Evolutionary conservation across 2,113 vertebrate species (phyloP), one percentile per base, ranked within the genome.

Genomic region (Callorhinus ursinus): DNA sequence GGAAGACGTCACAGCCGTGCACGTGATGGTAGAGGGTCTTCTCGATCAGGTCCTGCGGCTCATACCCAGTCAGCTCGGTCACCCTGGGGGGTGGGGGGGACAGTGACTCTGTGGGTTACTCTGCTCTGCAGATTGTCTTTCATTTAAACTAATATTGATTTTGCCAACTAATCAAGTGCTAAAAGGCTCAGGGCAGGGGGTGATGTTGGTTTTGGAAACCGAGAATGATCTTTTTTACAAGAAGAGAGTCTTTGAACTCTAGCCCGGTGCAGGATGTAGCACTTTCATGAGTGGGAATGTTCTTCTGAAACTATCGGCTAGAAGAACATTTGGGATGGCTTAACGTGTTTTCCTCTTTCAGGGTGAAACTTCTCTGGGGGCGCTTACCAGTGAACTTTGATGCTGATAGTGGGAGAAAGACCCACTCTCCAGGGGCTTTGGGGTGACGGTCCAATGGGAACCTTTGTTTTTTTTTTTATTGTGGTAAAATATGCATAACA

Each of bases 11-110:
- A 7, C 99, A 99, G 97, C 99, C 99, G 0, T 99, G 99, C 72
- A 99, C 99, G 0, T 99, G 99, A 87, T 99, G 99, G 98, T 99
- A 99, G 6, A 99, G 99, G 0, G 99, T 99, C 99, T 99, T 99
- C 98, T 99, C 99, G 36, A 99, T 99, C 97, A 99, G 98, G 95
- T 99, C 99, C 98, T 99, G 99, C 1, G 99, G 99, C 97, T 99
- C 99, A 0, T 99, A 99, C 59, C 99, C 99, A 0, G 99, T 99
- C 97, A 99, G 98, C 98, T 99, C 99, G 0, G 99, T 99, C 98
- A 99, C 99, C 98, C 99, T 99, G 98, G 46, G 28, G 63, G 63
- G 2, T 4, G 28, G 93, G 98, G 94, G 94, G 83, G 90, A 95
- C 96, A 61, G 92, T 26, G 55, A 24, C 53, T 46, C 31, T 49